Base-by-base conservation (phyloP, 2,113 vertebrate genomes). In the Catharus bicknelli region DNA sequence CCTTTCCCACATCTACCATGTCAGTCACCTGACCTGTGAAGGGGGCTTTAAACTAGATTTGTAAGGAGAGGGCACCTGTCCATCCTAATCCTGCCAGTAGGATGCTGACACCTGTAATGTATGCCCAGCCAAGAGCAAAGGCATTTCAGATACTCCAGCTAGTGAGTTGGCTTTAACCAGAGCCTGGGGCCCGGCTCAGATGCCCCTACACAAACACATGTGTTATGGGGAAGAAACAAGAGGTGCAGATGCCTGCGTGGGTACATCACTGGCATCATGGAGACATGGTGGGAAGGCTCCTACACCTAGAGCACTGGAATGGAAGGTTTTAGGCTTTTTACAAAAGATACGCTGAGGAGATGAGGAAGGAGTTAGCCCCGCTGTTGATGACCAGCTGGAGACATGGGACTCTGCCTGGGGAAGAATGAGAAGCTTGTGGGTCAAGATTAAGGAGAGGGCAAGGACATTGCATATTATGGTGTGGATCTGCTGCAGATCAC, bases 161-260 rank as follows among this genome's bases (percentile, higher is more conserved):
- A 36, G 36, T 0, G 5, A 30, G 7, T 1, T 58, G 42, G 34
- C 25, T 50, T 58, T 67, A 43, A 36, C 36, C 42, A 57, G 51
- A 22, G 14, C 29, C 42, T 22, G 40, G 40, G 40, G 4, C 29
- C 27, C 0, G 0, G 8, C 29, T 40, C 10, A 34, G 59, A 30
- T 5, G 3, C 42, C 19, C 23, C 7, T 29, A 64, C 18, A 40
- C 15, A 36, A 21, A 21, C 16, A 30, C 8, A 8, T 0, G 0
- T 4, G 4, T 19, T 27, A 22, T 17, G 22, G 67, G 26, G 6
- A 45, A 4, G 10, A 36, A 36, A 9, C 40, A 45, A 7, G 57
- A 73, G 11, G 0, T 38, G 51, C 1, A 5, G 13, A 15, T 4
- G 12, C 50, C 20, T 3, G 1, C 7, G 4, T 16, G 17, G 17